Percentiles rank a stretch among this genome's conserved stretches.
Evolutionary conservation across 2,113 vertebrate genomes (phyloP).

Genomic region (Peromyscus leucopus): DNA sequence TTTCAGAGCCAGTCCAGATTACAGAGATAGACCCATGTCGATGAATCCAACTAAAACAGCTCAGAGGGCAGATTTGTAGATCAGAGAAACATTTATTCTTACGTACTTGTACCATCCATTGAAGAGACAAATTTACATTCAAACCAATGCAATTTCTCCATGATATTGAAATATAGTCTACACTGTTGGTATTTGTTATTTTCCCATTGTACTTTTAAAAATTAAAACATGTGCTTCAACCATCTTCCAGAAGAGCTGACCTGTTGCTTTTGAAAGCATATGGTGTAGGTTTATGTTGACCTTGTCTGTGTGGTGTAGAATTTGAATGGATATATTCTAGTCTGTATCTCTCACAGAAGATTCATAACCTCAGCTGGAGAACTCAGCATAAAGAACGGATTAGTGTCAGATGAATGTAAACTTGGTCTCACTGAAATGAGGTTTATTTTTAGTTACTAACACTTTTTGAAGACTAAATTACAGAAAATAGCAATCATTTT

Average conservation of each 20-base stretch:
- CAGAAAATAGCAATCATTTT: constrained; percentile 79
- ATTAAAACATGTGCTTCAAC: not conserved
- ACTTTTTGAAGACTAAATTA: constrained; percentile 77
- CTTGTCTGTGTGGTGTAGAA: not conserved
- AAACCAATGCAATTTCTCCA: constrained; percentile 22
- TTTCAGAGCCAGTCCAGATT: not conserved
- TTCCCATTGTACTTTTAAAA: not conserved
- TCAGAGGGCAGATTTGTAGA: constrained; percentile 18
- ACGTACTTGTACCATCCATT: not conserved
- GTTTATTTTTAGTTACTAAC: constrained; percentile 76
- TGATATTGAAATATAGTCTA: constrained; percentile 32
- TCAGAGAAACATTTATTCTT: not conserved
- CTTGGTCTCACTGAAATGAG: constrained; percentile 28
- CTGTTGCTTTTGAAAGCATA: not conserved
- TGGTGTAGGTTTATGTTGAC: not conserved
- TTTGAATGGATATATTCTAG: not conserved
- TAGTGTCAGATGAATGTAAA: constrained; percentile 56
- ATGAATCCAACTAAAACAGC: not conserved
- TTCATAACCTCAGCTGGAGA: not conserved
- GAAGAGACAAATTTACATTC: not conserved
- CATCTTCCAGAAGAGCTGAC: constrained; percentile 24
- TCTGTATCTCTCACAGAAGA: not conserved
- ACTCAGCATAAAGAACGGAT: constrained; percentile 28
- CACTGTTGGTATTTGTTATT: not conserved
- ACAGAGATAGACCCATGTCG: not conserved